Base-by-base conservation (phyloP, 2,113 vertebrate genomes). In the Strix uralensis region DNA sequence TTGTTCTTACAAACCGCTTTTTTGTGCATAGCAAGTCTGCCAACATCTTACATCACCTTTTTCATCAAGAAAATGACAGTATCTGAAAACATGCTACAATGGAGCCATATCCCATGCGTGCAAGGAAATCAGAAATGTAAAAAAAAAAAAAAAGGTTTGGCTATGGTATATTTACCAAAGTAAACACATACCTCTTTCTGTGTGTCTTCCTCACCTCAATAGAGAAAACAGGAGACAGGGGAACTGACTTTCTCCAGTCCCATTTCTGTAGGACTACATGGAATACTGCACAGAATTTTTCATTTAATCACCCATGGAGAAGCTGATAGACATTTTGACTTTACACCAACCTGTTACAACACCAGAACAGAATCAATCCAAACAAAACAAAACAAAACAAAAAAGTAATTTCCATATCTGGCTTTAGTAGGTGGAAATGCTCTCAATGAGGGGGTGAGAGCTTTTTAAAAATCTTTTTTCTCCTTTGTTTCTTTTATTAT, bases 121-220 rank as follows among this genome's bases (percentile, higher is more conserved):
- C 38, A 38, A 29, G 66, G 23, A 57, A 70, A 57, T 32, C 9
- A 32, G 11, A 12, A 61, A 70, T 4, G 10, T n/a, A 25, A 29
- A 22, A 62, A 26, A 34, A 32, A 25, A 29, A 22, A 62, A 26
- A 34, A 32, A 19, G 7, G 52, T 42, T 13, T 71, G 13, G 7
- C 22, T 38, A 14, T 25, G 17, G 14, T 73, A 7, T 10, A 22
- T 72, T 77, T 32, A 26, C 26, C 29, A 12, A 78, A 65, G 42
- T 5, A 19, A 74, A 40, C 1, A 0, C 16, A 54, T 6, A 27
- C 4, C 38, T 26, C 9, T 51, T 38, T 42, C 25, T n/a, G 22
- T 16, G 13, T 5, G 4, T 36, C 26, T 29, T 57, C 51, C 77
- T 61, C 2, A 0, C 19, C 29, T 61, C 26, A 4, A 0, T 3